These are phyloP conservation scores for Semotilus atromaculatus DNA, from an alignment of 2,797 vertebrate genomes.

Conservation along the genomic window DNA sequence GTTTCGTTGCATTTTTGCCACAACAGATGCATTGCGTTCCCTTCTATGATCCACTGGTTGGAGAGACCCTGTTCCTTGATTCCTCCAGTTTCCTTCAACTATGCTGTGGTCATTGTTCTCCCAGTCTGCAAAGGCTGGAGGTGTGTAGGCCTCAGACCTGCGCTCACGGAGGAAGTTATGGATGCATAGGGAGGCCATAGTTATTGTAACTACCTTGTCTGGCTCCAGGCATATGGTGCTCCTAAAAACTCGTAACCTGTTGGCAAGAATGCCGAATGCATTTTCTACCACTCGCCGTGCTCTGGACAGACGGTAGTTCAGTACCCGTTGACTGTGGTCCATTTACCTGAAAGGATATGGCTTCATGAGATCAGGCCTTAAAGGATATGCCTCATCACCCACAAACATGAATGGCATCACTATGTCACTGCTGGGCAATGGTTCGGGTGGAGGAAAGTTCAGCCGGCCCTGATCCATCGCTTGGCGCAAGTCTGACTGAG, in stretches of 20 bases:
- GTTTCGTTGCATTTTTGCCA: constrained; percentile 8
- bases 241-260: constrained; percentile 6
- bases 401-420: constrained; percentile 27
- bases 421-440: neutral
- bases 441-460: constrained; percentile 14
- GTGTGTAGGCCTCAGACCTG: constrained; percentile 7
- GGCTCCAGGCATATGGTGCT: neutral
- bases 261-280: constrained; percentile 14
- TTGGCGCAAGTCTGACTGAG: constrained; percentile 11
- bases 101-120: constrained; percentile 12
- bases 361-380: constrained; percentile 21
- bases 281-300: neutral
- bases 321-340: neutral
- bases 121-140: constrained; percentile 26
- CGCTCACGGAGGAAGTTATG: constrained; percentile 14
- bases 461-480: constrained; percentile 9
- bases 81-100: constrained; percentile 36
- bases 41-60: neutral
- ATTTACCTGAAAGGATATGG: constrained; percentile 4
- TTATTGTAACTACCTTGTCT: constrained; percentile 11
- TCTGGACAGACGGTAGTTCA: constrained; percentile 3
- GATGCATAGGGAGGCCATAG: constrained; percentile 25
- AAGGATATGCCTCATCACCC: constrained; percentile 23
- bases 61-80: constrained; percentile 7
- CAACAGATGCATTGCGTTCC: neutral